Percentiles rank a stretch among this genome's conserved stretches.
Conservation (phyloP, 1,140 invertebrate genomes). For the Amyelois transitella region DNA sequence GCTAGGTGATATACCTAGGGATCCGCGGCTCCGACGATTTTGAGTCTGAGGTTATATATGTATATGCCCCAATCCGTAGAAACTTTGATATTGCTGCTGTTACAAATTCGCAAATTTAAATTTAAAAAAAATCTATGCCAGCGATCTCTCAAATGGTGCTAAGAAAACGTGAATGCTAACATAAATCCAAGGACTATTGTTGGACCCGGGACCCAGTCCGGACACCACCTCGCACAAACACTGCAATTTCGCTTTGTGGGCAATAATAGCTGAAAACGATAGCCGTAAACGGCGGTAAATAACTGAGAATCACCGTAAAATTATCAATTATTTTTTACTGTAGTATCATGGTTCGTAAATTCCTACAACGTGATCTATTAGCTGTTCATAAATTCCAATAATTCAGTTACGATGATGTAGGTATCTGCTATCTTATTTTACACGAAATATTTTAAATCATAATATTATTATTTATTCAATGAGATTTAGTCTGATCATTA, state of each 20-base stretch:
- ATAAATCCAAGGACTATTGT: constrained; percentile 41
- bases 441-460: too few species aligned
- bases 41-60: too few species aligned
- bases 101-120: not conserved
- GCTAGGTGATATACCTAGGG: too few species aligned
- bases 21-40: too few species aligned
- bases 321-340: not conserved
- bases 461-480: too few species aligned
- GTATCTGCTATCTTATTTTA: too few species aligned
- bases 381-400: too few species aligned
- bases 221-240: constrained; percentile 30
- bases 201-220: not conserved
- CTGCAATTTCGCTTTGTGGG: constrained; percentile 21
- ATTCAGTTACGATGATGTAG: too few species aligned
- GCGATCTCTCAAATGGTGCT: constrained; percentile 17
- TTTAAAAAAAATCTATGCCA: not conserved
- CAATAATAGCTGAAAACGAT: constrained; percentile 26
- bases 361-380: not conserved
- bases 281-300: constrained; percentile 27
- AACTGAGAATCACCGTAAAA: constrained; percentile 18
- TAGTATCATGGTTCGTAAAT: not conserved
- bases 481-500: too few species aligned
- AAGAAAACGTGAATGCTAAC: constrained; percentile 37
- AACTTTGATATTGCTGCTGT: too few species aligned
- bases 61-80: too few species aligned